Evolutionary conservation across 64 coral and sea anemone species (phyloP).

Genomic region (Acropora tenuis): DNA sequence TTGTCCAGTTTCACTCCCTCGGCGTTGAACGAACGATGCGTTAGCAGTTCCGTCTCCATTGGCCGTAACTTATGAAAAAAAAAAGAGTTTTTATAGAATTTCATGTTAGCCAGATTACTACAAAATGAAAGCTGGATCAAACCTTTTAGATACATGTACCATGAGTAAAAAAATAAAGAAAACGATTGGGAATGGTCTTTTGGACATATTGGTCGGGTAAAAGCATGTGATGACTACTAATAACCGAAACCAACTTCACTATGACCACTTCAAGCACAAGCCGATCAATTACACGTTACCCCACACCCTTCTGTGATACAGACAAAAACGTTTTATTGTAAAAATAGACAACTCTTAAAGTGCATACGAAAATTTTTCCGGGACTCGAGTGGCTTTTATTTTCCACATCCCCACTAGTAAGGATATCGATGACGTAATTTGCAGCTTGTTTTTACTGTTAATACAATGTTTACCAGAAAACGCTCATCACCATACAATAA

Average conservation of each 20-base stretch:
- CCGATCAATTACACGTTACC: conserved; percentile 1
- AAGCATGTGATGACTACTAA: neutral
- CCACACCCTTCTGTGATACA: neutral
- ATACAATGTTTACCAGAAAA: neutral
- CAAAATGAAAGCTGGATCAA: conserved; percentile 5
- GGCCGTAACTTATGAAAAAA: neutral
- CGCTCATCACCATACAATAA: neutral
- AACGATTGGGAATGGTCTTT: neutral
- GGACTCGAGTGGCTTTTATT: neutral
- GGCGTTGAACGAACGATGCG: neutral
- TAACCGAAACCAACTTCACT: neutral
- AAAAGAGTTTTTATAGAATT: neutral
- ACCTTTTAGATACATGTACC: neutral
- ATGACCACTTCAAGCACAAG: conserved; percentile 9
- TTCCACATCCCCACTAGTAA: neutral
- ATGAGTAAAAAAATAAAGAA: conserved; percentile 13
- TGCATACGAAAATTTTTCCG: neutral
- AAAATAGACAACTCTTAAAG: conserved; percentile 1
- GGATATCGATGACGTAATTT: neutral
- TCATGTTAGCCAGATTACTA: neutral
- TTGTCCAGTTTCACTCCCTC: neutral
- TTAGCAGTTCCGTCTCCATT: neutral
- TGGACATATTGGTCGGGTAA: conserved; percentile 8
- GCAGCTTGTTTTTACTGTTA: conserved; percentile 15
- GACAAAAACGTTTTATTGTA: neutral